A percentile compares a stretch with the other conserved stretches of the same genome.
phyloP scores from a whole-genome alignment of 2,888 invertebrate species.

The Scaptomyza parva region DNA sequence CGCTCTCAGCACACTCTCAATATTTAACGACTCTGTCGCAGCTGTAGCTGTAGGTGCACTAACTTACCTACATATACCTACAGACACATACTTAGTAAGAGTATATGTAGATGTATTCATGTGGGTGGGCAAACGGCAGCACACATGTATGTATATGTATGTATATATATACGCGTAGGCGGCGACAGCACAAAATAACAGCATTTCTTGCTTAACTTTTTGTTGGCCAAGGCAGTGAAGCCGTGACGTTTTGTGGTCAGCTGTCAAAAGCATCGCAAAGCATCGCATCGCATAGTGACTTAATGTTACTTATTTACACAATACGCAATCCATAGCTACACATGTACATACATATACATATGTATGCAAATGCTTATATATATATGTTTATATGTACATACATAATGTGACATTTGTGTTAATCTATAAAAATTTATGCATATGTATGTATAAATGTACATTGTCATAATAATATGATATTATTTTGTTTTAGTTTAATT shows the following conservation, averaged over 20 bases:
- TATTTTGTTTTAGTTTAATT: too few relatives aligned
- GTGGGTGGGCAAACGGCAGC: conserved; percentile 46
- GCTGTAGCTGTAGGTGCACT: conserved; percentile 43
- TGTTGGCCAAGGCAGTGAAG: conserved; percentile 44
- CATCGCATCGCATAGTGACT: conserved; percentile 34
- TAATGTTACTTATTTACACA: conserved; percentile 25
- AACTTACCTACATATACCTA: conserved; percentile 15
- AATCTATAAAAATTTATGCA: neutral
- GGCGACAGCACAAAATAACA: conserved; percentile 47
- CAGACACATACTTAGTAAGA: neutral
- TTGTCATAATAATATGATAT: neutral
- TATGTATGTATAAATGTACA: neutral
- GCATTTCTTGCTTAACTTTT: conserved; percentile 48
- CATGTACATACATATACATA: neutral
- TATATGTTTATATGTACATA: neutral
- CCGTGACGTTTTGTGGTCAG: conserved; percentile 39
- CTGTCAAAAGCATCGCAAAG: conserved; percentile 35
- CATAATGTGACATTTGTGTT: neutral
- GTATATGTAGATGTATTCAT: conserved; percentile 16
- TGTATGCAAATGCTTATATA: neutral
- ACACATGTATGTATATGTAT: neutral
- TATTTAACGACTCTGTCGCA: conserved; percentile 35
- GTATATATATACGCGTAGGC: conserved; percentile 37
- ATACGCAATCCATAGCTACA: neutral
- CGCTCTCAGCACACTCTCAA: conserved; percentile 27